These are phyloP conservation scores for Portunus trituberculatus DNA, from an alignment of 1,140 invertebrate genomes.

Conservation along the genomic window DNA sequence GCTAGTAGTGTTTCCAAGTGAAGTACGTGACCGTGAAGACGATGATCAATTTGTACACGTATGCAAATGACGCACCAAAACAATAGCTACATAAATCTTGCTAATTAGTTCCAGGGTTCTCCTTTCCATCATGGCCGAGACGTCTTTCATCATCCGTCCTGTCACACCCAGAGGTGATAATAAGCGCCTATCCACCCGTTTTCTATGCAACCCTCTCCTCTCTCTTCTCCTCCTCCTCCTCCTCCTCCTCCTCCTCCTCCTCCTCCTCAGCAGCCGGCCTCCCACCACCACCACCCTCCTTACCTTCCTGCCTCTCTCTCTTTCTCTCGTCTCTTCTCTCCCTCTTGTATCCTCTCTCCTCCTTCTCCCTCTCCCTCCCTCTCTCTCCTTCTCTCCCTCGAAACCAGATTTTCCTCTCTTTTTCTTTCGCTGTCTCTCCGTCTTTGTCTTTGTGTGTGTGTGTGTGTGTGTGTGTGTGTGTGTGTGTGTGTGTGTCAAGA, in stretches of 20 bases:
- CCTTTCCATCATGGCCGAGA: conserved; percentile 72
- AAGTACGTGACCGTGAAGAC: conserved; percentile 73
- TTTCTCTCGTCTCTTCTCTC: background rate
- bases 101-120: conserved; percentile 76
- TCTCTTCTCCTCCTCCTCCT: conserved; percentile 22
- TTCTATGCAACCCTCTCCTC: background rate
- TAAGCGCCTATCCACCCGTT: conserved; percentile 63
- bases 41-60: conserved; percentile 76
- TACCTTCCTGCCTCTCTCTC: background rate
- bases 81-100: conserved; percentile 76
- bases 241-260: conserved; percentile 35
- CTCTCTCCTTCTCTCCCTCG: background rate
- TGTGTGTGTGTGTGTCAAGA: background rate
- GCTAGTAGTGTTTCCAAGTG: conserved; percentile 43
- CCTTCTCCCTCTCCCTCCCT: background rate
- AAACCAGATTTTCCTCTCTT: conserved; percentile 21
- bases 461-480: conserved; percentile 20
- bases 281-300: background rate
- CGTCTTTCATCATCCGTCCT: conserved; percentile 74
- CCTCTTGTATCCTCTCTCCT: background rate
- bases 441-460: conserved; percentile 31
- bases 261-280: background rate
- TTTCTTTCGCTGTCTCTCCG: conserved; percentile 31
- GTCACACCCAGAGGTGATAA: conserved; percentile 74
- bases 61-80: conserved; percentile 75